phyloP scores from a whole-genome alignment of 2,113 vertebrate genomes.

The Hippocampus zosterae region DNA sequence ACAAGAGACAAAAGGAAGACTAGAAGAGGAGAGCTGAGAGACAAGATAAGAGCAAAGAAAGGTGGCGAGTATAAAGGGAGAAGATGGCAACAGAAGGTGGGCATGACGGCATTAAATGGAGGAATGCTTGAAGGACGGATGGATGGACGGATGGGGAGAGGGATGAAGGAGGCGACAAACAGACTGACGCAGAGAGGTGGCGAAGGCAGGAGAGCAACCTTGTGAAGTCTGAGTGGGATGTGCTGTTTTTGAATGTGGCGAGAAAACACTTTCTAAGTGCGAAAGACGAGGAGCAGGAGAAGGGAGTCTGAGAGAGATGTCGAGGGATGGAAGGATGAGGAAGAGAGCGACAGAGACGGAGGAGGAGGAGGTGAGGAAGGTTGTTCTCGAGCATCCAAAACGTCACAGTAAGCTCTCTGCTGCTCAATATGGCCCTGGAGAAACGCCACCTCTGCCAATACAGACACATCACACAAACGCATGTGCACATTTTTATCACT shows the following conservation, averaged over 20 bases:
- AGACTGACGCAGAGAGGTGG: conserved; percentile 44
- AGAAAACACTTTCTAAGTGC: conserved; percentile 44
- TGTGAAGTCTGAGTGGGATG: conserved; percentile 70
- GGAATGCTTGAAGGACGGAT: conserved; percentile 37
- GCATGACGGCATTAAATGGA: conserved; percentile 47
- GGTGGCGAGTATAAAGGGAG: conserved; percentile 48
- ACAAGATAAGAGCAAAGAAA: conserved; percentile 62
- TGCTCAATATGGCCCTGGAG: conserved; percentile 71
- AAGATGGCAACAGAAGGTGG: conserved; percentile 32
- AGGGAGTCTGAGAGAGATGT: conserved; percentile 32
- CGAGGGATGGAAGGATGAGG: conserved; percentile 6
- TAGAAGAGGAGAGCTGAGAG: conserved; percentile 31
- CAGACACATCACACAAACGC: conserved; percentile 46
- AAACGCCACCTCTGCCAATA: conserved; percentile 69
- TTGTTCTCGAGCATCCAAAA: conserved; percentile 64
- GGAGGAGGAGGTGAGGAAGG: conserved; percentile 52
- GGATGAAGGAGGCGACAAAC: conserved; percentile 40
- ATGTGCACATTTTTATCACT: conserved; percentile 25
- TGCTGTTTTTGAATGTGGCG: conserved; percentile 57
- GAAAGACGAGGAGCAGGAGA: conserved; percentile 23
- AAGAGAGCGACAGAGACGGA: conserved; percentile 8
- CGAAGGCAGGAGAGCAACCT: conserved; percentile 59
- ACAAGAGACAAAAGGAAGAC: conserved; percentile 49
- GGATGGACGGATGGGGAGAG: conserved; percentile 44
- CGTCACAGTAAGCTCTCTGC: conserved; percentile 64